Evolutionary conservation across 2,888 invertebrate species (phyloP), one percentile per base, ranked within the genome.

Genomic region (Pardosa pseudoannulata): DNA sequence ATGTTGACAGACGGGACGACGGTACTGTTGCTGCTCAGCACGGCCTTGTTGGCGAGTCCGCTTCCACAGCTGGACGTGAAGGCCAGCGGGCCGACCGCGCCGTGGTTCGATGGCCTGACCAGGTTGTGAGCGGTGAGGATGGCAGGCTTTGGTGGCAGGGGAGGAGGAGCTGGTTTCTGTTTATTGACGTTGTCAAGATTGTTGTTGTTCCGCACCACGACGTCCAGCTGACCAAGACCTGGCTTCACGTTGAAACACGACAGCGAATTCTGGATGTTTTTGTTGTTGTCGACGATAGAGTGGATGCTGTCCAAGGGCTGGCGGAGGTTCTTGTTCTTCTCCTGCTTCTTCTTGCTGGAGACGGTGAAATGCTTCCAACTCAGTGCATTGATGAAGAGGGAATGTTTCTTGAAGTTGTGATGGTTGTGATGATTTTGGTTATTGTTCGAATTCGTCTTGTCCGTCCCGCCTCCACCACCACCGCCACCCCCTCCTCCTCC

Each of bases 321-420:
- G 0, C 88, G 71, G 73, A 71, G 23, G 64, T 89, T 91, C 46
- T 88, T 87, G 27, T 88, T 89, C 78, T 90, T 89, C 78, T 91
- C 91, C 11, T 70, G 65, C 92, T 97, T 97, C 93, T 98, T 98
- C 92, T 97, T 97, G 91, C 96, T 96, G 74, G 96, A 94, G n/a
- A 96, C 96, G 74, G 96, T 96, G 91, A 98, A 96, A 92, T 97
- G 94, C 92, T 97, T 98, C 98, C 98, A 98, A 89, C 97, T 97
- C 39, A 98, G 93, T 28, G 97, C 97, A 92, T 97, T 98, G 89
- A 98, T 97, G 92, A 98, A 97, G 87, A 98, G 92, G 88, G 98
- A 97, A 91, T 98, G 98, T 90, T 98, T 97, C 93, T 97, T 98
- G 75, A 90, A 88, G 64, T 89, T 85, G 79, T 83, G 78, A 64